These are phyloP conservation scores for Stenodema calcarata DNA, from an alignment of 2,888 invertebrate species.

Conservation along the genomic window DNA sequence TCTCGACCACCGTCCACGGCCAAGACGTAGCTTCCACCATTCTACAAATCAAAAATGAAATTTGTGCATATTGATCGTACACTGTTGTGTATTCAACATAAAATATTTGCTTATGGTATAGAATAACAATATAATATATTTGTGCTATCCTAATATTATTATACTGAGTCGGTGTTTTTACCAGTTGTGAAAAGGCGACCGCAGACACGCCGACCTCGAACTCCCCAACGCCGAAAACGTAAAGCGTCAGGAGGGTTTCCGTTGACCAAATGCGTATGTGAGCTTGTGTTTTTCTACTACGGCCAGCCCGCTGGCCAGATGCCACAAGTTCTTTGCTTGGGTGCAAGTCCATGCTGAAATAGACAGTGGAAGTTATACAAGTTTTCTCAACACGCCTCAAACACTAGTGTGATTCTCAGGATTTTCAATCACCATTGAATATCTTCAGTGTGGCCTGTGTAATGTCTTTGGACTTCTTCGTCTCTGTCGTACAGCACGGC, in stretches of 20 bases:
- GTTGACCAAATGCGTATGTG: slow-evolving; percentile 94
- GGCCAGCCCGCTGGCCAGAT: slow-evolving; percentile 85
- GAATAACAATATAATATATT: no score
- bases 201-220: slow-evolving; percentile 86
- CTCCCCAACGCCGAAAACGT: slow-evolving; percentile 90
- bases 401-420: slow-evolving; percentile 49
- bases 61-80: background rate
- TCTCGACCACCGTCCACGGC: slow-evolving; percentile 89
- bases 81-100: background rate
- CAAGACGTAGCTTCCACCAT: slow-evolving; percentile 87
- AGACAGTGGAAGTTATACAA: background rate
- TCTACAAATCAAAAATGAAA: slow-evolving; percentile 66
- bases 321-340: slow-evolving; percentile 87
- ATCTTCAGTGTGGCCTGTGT: slow-evolving; percentile 90
- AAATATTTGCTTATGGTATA: no score
- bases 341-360: slow-evolving; percentile 80
- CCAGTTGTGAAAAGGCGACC: slow-evolving; percentile 87
- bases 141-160: no score
- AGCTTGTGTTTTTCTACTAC: slow-evolving; percentile 83
- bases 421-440: slow-evolving; percentile 77
- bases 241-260: slow-evolving; percentile 83
- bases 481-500: slow-evolving; percentile 87
- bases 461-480: slow-evolving; percentile 87
- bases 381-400: background rate
- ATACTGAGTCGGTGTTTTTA: slow-evolving; percentile 63